Conservation (phyloP, 2,113 vertebrate genomes). For the Panthera tigris region DNA sequence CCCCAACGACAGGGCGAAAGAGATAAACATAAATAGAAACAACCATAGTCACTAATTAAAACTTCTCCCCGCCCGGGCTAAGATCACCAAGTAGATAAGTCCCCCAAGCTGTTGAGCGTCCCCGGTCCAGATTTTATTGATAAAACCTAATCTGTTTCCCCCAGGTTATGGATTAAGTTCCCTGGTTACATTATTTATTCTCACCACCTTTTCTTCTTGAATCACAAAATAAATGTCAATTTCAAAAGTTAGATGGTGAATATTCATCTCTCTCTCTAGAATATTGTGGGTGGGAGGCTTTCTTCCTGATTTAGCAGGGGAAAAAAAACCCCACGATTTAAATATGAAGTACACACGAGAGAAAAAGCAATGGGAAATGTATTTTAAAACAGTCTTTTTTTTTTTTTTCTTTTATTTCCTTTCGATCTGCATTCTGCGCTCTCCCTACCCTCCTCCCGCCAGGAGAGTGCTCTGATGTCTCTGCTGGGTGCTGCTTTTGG, state of each 20-base stretch:
- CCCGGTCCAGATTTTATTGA: not conserved
- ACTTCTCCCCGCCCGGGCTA: not conserved
- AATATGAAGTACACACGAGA: not conserved
- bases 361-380: constrained; percentile 19
- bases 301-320: constrained; percentile 55
- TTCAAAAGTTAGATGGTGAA: constrained; percentile 65
- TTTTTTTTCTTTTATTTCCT: not conserved
- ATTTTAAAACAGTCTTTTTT: not conserved
- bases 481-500: not conserved
- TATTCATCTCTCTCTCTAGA: constrained; percentile 55
- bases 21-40: not conserved
- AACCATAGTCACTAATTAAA: constrained; percentile 28
- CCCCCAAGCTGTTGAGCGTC: not conserved
- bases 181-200: constrained; percentile 36
- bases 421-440: not conserved
- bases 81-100: not conserved
- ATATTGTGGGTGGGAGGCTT: constrained; percentile 50
- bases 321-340: constrained; percentile 26
- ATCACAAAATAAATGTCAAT: constrained; percentile 72
- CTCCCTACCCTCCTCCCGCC: not conserved
- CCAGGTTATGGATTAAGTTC: not conserved
- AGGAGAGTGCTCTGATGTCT: not conserved
- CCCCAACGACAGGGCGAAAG: not conserved
- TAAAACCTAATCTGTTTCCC: constrained; percentile 9
- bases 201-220: constrained; percentile 60